phyloP scores from a whole-genome alignment of 1,140 invertebrate species.

The Zaprionus taronus region DNA sequence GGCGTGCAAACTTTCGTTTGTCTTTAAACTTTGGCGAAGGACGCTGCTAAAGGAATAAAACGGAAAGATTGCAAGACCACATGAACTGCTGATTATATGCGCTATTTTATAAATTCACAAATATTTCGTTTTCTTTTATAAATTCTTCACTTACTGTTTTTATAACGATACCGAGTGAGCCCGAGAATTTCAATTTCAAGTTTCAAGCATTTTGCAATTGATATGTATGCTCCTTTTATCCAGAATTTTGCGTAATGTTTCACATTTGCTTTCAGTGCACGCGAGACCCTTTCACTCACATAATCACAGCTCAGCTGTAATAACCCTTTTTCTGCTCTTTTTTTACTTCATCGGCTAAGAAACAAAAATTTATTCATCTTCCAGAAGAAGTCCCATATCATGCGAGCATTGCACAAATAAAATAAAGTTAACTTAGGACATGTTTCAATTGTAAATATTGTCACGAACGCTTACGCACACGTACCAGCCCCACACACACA shows the following conservation, averaged over 20 bases:
- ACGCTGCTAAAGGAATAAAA: slow-evolving; percentile 1
- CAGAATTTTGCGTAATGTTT: slow-evolving; percentile 8
- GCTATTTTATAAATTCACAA: background rate
- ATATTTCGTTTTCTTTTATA: background rate
- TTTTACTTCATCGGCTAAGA: slow-evolving; percentile 22
- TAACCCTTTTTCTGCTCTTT: slow-evolving; percentile 38
- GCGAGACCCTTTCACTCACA: slow-evolving; percentile 16
- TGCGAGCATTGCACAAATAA: slow-evolving; percentile 54
- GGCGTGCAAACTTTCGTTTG: slow-evolving; percentile 32
- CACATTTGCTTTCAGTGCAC: slow-evolving; percentile 45
- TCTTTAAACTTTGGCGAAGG: slow-evolving; percentile 11
- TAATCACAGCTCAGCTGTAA: slow-evolving; percentile 42
- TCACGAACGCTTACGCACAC: slow-evolving; percentile 44
- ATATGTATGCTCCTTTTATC: slow-evolving; percentile 21
- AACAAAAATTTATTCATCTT: slow-evolving; percentile 8
- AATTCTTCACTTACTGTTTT: background rate
- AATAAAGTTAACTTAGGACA: slow-evolving; percentile 65
- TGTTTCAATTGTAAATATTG: slow-evolving; percentile 65
- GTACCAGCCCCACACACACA: slow-evolving; percentile 7
- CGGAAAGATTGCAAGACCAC: background rate
- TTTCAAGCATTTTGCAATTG: slow-evolving; percentile 3
- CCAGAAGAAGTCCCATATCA: slow-evolving; percentile 36
- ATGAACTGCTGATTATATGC: background rate
- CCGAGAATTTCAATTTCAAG: background rate
- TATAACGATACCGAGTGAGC: background rate